Percentiles rank a stretch among this genome's conserved stretches.
Conservation (phyloP, 2,888 invertebrate species). For the Drosophila subsilvestris region DNA sequence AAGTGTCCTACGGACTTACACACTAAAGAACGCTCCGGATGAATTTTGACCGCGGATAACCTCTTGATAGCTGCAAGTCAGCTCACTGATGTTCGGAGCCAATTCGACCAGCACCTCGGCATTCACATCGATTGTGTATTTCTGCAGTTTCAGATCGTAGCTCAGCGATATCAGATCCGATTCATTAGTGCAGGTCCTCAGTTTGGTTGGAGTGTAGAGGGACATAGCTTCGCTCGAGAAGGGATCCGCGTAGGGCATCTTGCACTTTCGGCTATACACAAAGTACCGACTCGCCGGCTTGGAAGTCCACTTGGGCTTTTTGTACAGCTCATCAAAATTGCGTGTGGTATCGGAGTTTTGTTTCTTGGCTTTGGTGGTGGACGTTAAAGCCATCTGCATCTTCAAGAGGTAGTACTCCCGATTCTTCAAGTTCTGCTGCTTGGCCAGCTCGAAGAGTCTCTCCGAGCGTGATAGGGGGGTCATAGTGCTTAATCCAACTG, state of each 20-base stretch:
- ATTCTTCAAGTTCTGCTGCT: background rate
- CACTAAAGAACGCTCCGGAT: background rate
- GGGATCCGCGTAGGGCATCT: constrained; percentile 84
- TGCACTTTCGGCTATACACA: constrained; percentile 86
- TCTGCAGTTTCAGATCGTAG: constrained; percentile 13
- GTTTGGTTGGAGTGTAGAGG: constrained; percentile 12
- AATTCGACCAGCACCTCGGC: background rate
- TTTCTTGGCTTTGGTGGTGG: background rate
- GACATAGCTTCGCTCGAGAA: constrained; percentile 24
- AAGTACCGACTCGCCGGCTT: constrained; percentile 33
- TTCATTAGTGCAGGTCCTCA: constrained; percentile 29
- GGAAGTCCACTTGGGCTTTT: background rate
- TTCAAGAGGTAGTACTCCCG: background rate
- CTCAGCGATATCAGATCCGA: constrained; percentile 25
- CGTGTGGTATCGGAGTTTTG: background rate
- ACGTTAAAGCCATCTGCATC: background rate
- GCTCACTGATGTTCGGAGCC: background rate
- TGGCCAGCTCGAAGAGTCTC: background rate
- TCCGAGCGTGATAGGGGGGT: background rate
- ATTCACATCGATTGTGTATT: constrained; percentile 34
- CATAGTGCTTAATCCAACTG: no score
- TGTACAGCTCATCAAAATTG: background rate
- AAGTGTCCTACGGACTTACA: background rate
- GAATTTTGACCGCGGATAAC: constrained; percentile 4
- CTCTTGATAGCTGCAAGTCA: constrained; percentile 42